Base-by-base conservation (phyloP, 2,888 invertebrate genomes). In the Leptothorax acervorum region DNA sequence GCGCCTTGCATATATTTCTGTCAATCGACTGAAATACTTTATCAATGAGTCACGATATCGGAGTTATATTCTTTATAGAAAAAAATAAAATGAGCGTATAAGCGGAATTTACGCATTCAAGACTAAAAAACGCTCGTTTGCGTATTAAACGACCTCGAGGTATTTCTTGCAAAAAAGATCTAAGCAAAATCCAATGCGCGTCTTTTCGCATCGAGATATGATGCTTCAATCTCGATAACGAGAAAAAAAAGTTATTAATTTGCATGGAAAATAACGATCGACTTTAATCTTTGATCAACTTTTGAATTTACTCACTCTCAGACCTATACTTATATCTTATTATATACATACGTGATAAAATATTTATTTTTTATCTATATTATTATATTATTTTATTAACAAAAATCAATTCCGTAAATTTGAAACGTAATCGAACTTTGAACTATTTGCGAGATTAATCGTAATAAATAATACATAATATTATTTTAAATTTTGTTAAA, bases 261-360 rank as follows among this genome's bases (percentile, higher is more conserved):
- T 31, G 18, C n/a, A 9, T 12, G 42, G 9, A n/a, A 42, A 66
- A 53, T 76, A 53, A 65, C 11, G 12, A 15, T 35, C 6, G 23
- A 75, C n/a, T 42, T 53, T 66, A n/a, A n/a, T 55, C n/a, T 66
- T 55, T 2, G n/a, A 45, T 31, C n/a, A n/a, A 65, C 65, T 23
- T 35, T 4, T 51, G 51, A 1, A 39, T 53, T 51, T 18, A 76
- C 28, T 11, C 28, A 3, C 3, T 63, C 28, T 63, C 28, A 12
- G 9, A 5, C 23, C 15, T 23, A 6, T 15, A 23, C 23, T 23
- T 23, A 45, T 31, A 73, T 39, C 42, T 45, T 66, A 48, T 70
- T 55, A 39, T 23, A 73, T 15, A 11, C 23, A 73, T 15, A 11
- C 23, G 51, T 18, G 18, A 62, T 74, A 15, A 48, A 55, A 3